These are phyloP conservation scores for Drosophila ananassae DNA, from an alignment of 1,140 invertebrate genomes.

Conservation along the genomic window DNA sequence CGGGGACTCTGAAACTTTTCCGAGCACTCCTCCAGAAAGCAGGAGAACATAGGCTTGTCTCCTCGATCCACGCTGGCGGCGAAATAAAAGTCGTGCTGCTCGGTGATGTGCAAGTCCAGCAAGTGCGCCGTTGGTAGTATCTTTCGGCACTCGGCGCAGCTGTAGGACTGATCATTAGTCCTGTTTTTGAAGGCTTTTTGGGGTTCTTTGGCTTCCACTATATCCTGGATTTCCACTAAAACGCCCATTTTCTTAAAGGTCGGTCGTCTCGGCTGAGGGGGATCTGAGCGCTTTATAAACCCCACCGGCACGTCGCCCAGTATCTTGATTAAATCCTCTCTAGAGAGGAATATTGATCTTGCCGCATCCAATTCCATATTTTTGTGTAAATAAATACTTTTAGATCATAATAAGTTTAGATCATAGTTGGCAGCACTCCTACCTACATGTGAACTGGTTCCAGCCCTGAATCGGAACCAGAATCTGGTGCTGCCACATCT, in stretches of 20 bases:
- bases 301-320: conserved; percentile 16
- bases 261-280: neutral
- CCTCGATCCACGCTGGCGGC: conserved; percentile 85
- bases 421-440: too few species aligned
- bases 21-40: conserved; percentile 88
- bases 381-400: neutral
- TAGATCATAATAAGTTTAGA: too few species aligned
- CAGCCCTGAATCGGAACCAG: too few species aligned
- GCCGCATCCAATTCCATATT: conserved; percentile 28
- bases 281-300: conserved; percentile 22
- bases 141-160: conserved; percentile 85
- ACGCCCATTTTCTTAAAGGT: conserved; percentile 66
- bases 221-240: conserved; percentile 50
- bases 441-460: too few species aligned
- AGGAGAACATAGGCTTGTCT: conserved; percentile 87
- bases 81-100: conserved; percentile 89
- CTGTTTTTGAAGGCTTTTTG: conserved; percentile 1
- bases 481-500: too few species aligned
- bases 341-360: conserved; percentile 1
- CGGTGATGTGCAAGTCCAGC: conserved; percentile 89
- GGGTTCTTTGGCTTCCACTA: conserved; percentile 25
- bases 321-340: conserved; percentile 29
- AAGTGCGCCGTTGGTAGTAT: conserved; percentile 87
- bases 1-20: conserved; percentile 85
- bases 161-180: conserved; percentile 44